These are phyloP conservation scores for Gymnothorax javanicus DNA, from an alignment of 2,797 vertebrate species.

Conservation along the genomic window DNA sequence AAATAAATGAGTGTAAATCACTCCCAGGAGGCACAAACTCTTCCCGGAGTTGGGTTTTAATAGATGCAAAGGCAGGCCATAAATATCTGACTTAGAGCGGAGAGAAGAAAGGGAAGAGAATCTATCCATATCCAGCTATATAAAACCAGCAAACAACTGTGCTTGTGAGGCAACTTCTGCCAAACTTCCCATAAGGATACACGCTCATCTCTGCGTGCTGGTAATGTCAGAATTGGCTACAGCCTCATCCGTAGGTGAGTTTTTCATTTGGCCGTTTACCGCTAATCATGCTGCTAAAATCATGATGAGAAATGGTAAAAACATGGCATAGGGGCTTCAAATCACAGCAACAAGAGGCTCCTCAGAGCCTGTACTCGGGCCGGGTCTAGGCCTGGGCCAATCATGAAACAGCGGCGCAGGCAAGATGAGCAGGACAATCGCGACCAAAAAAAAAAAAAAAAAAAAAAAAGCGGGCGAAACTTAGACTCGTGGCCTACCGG, in stretches of 20 bases:
- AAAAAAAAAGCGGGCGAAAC: too few species aligned
- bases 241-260: constrained; percentile 64
- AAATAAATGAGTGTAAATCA: constrained; percentile 13
- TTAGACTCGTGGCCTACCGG: too few species aligned
- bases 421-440: too few species aligned
- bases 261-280: constrained; percentile 73
- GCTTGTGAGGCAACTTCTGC: constrained; percentile 28
- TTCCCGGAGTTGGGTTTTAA: constrained; percentile 14
- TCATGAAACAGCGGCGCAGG: too few species aligned
- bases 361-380: too few species aligned
- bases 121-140: constrained; percentile 7
- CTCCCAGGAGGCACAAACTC: neutral
- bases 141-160: constrained; percentile 31
- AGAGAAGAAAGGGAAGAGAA: constrained; percentile 2
- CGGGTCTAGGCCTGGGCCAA: too few species aligned
- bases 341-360: too few species aligned
- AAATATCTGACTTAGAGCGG: constrained; percentile 7
- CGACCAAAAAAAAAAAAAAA: too few species aligned
- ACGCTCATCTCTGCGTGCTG: constrained; percentile 46
- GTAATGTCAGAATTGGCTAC: constrained; percentile 52
- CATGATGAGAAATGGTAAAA: too few species aligned
- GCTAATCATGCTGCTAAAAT: constrained; percentile 61
- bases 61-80: constrained; percentile 19
- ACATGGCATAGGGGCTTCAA: too few species aligned
- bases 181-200: constrained; percentile 40